phyloP scores from a whole-genome alignment of 2,113 vertebrate species.

The Emydocephalus ijimae region DNA sequence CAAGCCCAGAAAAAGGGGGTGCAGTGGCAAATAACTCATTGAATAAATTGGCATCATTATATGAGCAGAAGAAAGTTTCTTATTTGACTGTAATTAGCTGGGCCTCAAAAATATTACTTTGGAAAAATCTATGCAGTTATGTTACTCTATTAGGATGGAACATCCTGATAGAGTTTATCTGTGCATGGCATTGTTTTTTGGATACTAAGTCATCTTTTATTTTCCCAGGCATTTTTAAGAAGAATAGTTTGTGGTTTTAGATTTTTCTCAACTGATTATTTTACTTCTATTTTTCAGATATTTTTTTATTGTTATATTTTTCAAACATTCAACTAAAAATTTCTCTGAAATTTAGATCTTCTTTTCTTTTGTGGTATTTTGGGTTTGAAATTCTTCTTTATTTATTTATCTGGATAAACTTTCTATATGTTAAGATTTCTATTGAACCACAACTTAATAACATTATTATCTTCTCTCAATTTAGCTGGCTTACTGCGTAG shows the following conservation, averaged over 20 bases:
- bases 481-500: slow-evolving; percentile 94
- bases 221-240: neutral
- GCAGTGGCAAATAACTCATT: neutral
- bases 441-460: neutral
- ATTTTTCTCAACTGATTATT: neutral
- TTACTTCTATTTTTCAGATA: neutral
- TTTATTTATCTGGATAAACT: neutral
- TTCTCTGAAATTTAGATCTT: neutral
- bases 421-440: neutral
- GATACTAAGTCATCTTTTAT: neutral
- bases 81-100: neutral
- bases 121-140: neutral
- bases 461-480: slow-evolving; percentile 46
- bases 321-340: neutral
- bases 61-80: neutral
- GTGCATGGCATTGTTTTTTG: neutral
- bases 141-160: too few species aligned
- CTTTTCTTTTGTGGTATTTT: neutral
- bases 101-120: neutral
- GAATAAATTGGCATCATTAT: neutral
- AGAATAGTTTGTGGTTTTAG: neutral
- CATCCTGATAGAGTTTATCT: neutral
- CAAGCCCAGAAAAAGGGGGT: neutral
- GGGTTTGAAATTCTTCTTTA: neutral
- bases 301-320: neutral